Percentiles rank a stretch among this genome's conserved stretches.
phyloP scores from a whole-genome alignment of 2,888 invertebrate genomes.

The Gandaritis pyraliata region DNA sequence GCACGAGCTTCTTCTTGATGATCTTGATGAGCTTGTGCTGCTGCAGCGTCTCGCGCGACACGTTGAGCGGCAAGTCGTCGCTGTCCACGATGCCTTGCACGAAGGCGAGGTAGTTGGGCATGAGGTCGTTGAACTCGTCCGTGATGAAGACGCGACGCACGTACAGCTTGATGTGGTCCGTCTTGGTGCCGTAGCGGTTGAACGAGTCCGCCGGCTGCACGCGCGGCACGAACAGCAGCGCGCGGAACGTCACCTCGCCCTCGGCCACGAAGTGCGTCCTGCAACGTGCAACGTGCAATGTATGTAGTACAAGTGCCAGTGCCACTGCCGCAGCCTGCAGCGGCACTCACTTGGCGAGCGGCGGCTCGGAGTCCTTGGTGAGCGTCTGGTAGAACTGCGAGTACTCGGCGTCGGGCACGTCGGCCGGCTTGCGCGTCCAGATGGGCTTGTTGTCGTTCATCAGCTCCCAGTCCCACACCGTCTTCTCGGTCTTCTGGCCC shows the following conservation, averaged over 20 bases:
- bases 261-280: slow-evolving; percentile 98
- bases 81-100: slow-evolving; percentile 98
- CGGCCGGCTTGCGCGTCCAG: slow-evolving; percentile 96
- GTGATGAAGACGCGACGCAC: slow-evolving; percentile 99
- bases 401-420: slow-evolving; percentile 95
- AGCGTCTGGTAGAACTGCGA: slow-evolving; percentile 97
- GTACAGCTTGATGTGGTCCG: slow-evolving; percentile 98
- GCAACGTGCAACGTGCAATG: slow-evolving; percentile 26
- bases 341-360: slow-evolving; percentile 86
- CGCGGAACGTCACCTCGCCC: slow-evolving; percentile 99
- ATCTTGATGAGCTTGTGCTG: slow-evolving; percentile 99
- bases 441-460: slow-evolving; percentile 99
- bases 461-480: slow-evolving; percentile 98
- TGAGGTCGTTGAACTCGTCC: slow-evolving; percentile 99
- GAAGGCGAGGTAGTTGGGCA: slow-evolving; percentile 98
- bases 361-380: slow-evolving; percentile 94
- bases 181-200: slow-evolving; percentile 97
- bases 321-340: no score
- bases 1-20: slow-evolving; percentile 98
- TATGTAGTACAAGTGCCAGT: no score
- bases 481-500: slow-evolving; percentile 95
- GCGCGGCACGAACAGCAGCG: slow-evolving; percentile 96
- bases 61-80: slow-evolving; percentile 99
- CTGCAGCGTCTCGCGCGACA: slow-evolving; percentile 98
- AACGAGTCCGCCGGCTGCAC: slow-evolving; percentile 96